These are phyloP conservation scores for Poeciliopsis occidentalis DNA, from an alignment of 2,113 vertebrate species.

Conservation along the genomic window DNA sequence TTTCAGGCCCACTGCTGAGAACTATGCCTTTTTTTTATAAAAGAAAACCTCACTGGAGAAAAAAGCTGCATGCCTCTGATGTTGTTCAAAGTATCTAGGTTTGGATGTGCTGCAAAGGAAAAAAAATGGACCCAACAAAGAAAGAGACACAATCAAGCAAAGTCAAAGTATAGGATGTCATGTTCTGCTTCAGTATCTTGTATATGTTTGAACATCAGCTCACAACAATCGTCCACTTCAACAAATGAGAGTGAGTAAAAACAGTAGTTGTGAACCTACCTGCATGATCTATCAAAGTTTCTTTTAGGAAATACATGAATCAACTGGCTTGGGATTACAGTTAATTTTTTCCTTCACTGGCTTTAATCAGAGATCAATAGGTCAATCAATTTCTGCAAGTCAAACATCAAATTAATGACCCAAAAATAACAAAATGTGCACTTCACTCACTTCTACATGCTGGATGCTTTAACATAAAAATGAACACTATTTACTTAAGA, in stretches of 20 bases:
- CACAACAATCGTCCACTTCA: conserved; percentile 8
- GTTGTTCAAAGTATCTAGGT: conserved; percentile 19
- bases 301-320: too few species aligned
- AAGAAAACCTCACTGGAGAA: conserved; percentile 39
- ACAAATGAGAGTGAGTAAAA: neutral
- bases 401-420: too few species aligned
- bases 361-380: too few species aligned
- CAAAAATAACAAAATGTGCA: too few species aligned
- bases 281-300: too few species aligned
- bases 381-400: too few species aligned
- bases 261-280: too few species aligned
- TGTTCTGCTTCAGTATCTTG: neutral
- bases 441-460: too few species aligned
- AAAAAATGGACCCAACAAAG: neutral
- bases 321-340: too few species aligned
- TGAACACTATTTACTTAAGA: too few species aligned
- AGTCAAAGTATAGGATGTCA: neutral
- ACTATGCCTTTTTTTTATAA: conserved; percentile 26
- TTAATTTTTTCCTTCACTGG: too few species aligned
- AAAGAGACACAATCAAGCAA: neutral
- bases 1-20: conserved; percentile 28
- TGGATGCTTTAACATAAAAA: too few species aligned
- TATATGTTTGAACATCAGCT: conserved; percentile 21
- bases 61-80: conserved; percentile 19
- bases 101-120: neutral